Conservation (phyloP, 1,140 invertebrate species). For the Triops longicaudatus region DNA sequence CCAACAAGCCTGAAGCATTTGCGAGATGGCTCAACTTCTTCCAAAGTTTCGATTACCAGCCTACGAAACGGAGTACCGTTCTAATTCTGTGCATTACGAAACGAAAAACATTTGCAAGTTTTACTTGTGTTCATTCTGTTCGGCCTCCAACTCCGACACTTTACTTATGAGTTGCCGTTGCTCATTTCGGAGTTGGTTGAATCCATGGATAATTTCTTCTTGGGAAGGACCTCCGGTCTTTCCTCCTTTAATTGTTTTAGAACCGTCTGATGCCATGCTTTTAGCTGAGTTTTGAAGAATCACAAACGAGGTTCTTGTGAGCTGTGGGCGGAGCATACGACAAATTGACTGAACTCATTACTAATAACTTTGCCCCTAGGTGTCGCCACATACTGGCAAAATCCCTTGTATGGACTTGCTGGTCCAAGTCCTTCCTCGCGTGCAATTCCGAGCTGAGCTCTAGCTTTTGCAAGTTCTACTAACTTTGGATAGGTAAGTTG, state of each 20-base stretch:
- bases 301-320: not conserved
- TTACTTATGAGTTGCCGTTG: conserved; percentile 76
- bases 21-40: conserved; percentile 70
- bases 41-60: conserved; percentile 86
- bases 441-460: no score
- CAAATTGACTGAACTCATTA: no score
- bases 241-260: not conserved
- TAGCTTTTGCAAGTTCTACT: no score
- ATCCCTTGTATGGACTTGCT: no score
- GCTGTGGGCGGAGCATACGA: not conserved
- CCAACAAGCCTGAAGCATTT: conserved; percentile 92
- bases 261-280: not conserved
- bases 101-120: conserved; percentile 34
- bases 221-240: conserved; percentile 38
- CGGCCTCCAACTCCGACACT: conserved; percentile 82
- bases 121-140: conserved; percentile 92
- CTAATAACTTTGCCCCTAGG: no score
- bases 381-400: no score
- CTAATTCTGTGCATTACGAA: conserved; percentile 3
- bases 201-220: conserved; percentile 76
- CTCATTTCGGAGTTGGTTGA: conserved; percentile 75
- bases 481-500: no score
- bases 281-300: not conserved
- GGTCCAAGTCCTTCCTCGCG: no score
- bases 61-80: conserved; percentile 46